A percentile compares a stretch with the other conserved stretches of the same genome.
Conservation (phyloP, 1,140 invertebrate genomes). For the Hestina assimilis region DNA sequence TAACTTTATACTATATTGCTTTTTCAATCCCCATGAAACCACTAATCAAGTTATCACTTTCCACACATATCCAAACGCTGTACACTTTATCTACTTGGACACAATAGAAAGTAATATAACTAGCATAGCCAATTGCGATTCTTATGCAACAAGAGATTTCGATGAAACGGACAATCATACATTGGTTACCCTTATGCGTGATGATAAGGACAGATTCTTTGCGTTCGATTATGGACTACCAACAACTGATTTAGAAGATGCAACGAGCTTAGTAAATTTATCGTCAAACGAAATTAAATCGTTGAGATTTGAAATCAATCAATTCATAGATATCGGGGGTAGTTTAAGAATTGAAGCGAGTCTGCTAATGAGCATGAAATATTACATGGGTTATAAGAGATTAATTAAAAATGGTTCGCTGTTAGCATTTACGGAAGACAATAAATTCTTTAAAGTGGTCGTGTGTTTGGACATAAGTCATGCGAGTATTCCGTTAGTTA, state of each 20-base stretch:
- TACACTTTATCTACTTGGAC: constrained; percentile 80
- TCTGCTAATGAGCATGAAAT: constrained; percentile 78
- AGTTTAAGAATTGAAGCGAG: constrained; percentile 83
- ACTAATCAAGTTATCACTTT: constrained; percentile 68
- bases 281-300: constrained; percentile 79
- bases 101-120: constrained; percentile 38
- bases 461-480: constrained; percentile 80
- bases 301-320: constrained; percentile 82
- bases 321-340: constrained; percentile 85
- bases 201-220: constrained; percentile 84
- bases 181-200: constrained; percentile 79
- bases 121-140: constrained; percentile 54
- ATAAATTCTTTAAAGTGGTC: constrained; percentile 73
- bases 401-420: constrained; percentile 46
- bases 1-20: constrained; percentile 55
- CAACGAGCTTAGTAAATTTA: constrained; percentile 82
- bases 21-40: constrained; percentile 48
- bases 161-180: constrained; percentile 64
- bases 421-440: constrained; percentile 61
- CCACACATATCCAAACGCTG: constrained; percentile 76
- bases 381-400: constrained; percentile 75
- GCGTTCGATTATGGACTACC: constrained; percentile 84
- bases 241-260: constrained; percentile 78
- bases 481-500: constrained; percentile 77
- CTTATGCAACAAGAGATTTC: constrained; percentile 41